phyloP scores from a whole-genome alignment of 2,113 vertebrate species.

The Acanthochromis polyacanthus region DNA sequence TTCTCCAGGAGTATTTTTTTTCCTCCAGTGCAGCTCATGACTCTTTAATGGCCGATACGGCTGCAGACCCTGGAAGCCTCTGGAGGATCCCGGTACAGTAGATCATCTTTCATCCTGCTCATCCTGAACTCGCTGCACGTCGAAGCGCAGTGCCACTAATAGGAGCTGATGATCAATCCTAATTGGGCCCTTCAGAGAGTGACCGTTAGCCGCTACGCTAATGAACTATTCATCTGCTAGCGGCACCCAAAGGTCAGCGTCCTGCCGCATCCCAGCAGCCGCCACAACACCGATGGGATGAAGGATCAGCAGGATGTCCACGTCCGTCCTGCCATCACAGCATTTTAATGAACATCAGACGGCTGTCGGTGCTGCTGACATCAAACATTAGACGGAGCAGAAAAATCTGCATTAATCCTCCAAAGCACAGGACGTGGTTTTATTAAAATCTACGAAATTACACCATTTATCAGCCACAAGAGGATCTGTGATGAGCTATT shows the following conservation, averaged over 20 bases:
- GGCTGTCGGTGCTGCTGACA: slow-evolving; percentile 36
- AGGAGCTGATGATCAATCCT: slow-evolving; percentile 84
- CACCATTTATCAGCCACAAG: too few species aligned
- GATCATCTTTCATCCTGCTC: slow-evolving; percentile 62
- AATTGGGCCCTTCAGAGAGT: slow-evolving; percentile 85
- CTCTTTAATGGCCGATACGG: slow-evolving; percentile 13
- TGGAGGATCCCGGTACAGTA: slow-evolving; percentile 22
- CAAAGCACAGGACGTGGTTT: too few species aligned
- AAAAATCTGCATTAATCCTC: not conserved
- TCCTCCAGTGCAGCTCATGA: not conserved
- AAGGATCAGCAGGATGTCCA: slow-evolving; percentile 1
- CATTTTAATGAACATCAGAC: slow-evolving; percentile 15
- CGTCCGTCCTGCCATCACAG: not conserved
- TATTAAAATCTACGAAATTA: too few species aligned
- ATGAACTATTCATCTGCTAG: slow-evolving; percentile 79
- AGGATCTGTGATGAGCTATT: too few species aligned
- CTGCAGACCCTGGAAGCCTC: slow-evolving; percentile 22
- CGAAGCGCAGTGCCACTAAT: slow-evolving; percentile 71
- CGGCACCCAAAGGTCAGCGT: slow-evolving; percentile 76
- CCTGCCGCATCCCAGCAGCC: slow-evolving; percentile 20
- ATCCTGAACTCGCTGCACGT: slow-evolving; percentile 67
- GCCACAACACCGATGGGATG: not conserved
- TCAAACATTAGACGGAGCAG: slow-evolving; percentile 28
- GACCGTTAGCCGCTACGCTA: slow-evolving; percentile 66
- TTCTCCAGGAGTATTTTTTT: too few species aligned